Conservation (phyloP, 2,113 vertebrate species). For the Epinephelus fuscoguttatus region DNA sequence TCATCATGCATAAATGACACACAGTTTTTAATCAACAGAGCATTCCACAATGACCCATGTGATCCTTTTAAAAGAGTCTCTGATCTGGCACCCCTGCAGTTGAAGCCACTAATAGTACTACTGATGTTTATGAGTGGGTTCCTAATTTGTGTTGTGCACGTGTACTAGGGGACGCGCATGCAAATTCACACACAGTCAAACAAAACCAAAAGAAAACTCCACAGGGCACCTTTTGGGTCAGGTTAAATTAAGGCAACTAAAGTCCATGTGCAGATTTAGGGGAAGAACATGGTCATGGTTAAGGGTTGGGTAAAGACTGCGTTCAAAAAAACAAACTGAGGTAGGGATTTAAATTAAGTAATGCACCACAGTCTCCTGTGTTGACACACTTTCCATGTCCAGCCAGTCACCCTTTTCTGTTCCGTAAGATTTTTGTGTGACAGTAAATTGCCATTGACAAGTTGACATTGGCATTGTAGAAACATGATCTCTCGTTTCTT, state of each 20-base stretch:
- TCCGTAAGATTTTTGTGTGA: neutral
- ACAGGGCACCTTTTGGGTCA: neutral
- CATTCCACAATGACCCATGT: neutral
- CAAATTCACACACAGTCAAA: too few relatives aligned
- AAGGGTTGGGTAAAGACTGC: neutral
- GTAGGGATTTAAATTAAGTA: neutral
- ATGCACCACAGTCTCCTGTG: neutral
- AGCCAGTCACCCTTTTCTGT: neutral
- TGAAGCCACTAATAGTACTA: neutral
- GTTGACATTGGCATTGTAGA: too few relatives aligned
- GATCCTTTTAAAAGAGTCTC: neutral
- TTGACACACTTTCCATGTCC: neutral
- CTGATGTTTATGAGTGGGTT: neutral
- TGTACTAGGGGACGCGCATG: neutral
- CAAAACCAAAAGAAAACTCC: neutral
- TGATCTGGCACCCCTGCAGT: neutral
- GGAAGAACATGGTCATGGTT: neutral
- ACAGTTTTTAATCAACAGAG: neutral
- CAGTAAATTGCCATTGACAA: neutral
- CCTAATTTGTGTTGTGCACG: neutral
- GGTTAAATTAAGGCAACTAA: neutral
- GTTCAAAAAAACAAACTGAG: neutral
- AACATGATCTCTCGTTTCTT: too few relatives aligned
- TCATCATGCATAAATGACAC: neutral
- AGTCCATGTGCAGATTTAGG: neutral